phyloP scores from a whole-genome alignment of 1,140 invertebrate genomes.

The Aphidius gifuensis region DNA sequence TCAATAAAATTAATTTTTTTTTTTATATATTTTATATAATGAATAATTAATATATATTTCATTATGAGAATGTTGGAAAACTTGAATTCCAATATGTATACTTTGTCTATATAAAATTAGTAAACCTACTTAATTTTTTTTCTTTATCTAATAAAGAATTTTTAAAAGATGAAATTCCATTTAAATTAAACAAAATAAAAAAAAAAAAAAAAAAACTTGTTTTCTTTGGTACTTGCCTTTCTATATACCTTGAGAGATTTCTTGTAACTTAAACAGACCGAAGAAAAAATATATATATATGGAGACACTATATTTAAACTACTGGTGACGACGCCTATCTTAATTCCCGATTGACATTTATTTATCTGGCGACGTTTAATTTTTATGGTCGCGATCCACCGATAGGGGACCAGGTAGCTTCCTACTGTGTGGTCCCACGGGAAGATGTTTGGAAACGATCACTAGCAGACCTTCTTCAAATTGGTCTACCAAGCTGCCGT shows the following conservation, averaged over 20 bases:
- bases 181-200: conserved; percentile 1
- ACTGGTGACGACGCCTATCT: conserved; percentile 46
- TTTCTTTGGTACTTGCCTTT: not conserved
- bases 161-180: conserved; percentile 18
- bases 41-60: too few relatives aligned
- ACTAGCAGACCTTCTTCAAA: conserved; percentile 3
- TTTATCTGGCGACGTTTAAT: conserved; percentile 54
- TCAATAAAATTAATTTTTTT: too few relatives aligned
- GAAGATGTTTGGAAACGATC: not conserved
- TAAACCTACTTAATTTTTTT: not conserved
- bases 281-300: not conserved
- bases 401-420: conserved; percentile 35
- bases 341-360: conserved; percentile 54
- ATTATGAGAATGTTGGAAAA: too few relatives aligned
- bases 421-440: conserved; percentile 30
- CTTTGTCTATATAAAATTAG: too few relatives aligned
- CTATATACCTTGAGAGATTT: not conserved
- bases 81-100: too few relatives aligned
- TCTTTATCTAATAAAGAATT: conserved; percentile 17
- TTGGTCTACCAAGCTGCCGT: not conserved
- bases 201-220: not conserved
- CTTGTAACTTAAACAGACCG: conserved; percentile 1
- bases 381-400: conserved; percentile 51
- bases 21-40: too few relatives aligned
- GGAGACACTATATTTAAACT: conserved; percentile 19